phyloP scores from a whole-genome alignment of 2,113 vertebrate genomes.

The Acrocephalus arundinaceus region DNA sequence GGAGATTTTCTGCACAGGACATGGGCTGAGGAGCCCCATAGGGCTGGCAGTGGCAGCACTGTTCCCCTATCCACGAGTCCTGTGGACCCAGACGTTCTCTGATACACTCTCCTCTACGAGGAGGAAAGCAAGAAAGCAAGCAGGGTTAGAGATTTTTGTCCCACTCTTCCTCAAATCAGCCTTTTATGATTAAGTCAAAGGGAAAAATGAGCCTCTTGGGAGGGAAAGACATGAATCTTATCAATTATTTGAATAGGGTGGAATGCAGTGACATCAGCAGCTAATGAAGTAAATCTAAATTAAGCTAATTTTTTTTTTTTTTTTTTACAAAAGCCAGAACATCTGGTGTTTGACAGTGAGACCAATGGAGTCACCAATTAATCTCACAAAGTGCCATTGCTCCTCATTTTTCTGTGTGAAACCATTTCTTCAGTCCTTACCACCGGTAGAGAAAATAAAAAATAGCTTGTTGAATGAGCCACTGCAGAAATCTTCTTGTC shows the following conservation, averaged over 20 bases:
- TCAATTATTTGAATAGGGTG: slow-evolving; percentile 35
- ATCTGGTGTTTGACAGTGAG: not conserved
- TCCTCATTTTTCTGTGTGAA: not conserved
- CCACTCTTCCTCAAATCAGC: not conserved
- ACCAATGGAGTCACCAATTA: slow-evolving; percentile 6
- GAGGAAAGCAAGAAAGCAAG: not conserved
- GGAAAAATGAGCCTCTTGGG: not conserved
- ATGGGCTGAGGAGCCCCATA: not conserved
- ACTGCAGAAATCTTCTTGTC: slow-evolving; percentile 48
- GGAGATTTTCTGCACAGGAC: not conserved
- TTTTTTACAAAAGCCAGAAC: slow-evolving; percentile 11
- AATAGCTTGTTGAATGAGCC: slow-evolving; percentile 49
- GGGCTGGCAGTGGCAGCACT: not conserved
- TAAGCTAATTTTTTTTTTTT: not conserved
- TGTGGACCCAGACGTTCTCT: not conserved
- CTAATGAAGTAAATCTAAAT: slow-evolving; percentile 55
- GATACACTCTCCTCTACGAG: not conserved
- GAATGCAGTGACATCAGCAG: slow-evolving; percentile 20
- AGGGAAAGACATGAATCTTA: not conserved
- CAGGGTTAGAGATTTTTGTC: not conserved
- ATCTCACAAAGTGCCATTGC: slow-evolving; percentile 18
- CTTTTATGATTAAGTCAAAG: not conserved
- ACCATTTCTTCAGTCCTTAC: not conserved
- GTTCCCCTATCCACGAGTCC: fast-evolving
- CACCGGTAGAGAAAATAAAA: slow-evolving; percentile 36